Conservation (phyloP, 2,888 invertebrate species). For the Aphidoletes aphidimyza region DNA sequence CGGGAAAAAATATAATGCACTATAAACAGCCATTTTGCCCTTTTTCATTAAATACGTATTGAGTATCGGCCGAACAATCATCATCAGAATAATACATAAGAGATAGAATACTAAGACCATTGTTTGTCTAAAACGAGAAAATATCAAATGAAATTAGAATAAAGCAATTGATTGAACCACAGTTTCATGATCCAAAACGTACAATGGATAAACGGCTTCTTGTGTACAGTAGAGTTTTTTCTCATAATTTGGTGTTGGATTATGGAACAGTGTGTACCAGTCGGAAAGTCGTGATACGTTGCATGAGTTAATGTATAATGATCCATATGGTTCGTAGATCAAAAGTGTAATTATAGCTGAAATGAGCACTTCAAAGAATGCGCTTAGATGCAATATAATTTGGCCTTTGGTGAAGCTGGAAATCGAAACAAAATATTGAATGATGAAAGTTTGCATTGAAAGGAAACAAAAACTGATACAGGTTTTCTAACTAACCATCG, state of each 20-base stretch:
- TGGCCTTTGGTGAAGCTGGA: constrained; percentile 79
- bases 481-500: constrained; percentile 69
- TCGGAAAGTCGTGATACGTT: constrained; percentile 84
- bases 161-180: neutral
- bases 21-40: constrained; percentile 86
- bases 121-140: constrained; percentile 78
- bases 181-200: constrained; percentile 66
- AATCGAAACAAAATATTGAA: constrained; percentile 56
- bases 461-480: neutral
- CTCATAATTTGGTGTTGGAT: constrained; percentile 93
- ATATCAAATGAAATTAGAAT: neutral
- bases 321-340: constrained; percentile 84
- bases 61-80: constrained; percentile 81
- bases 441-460: constrained; percentile 44
- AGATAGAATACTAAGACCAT: constrained; percentile 92
- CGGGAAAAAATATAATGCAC: constrained; percentile 94
- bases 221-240: constrained; percentile 92
- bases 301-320: constrained; percentile 81
- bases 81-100: constrained; percentile 81
- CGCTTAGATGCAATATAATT: constrained; percentile 81
- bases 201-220: constrained; percentile 98
- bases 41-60: constrained; percentile 74
- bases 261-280: constrained; percentile 96
- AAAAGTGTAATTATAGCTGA: constrained; percentile 83
- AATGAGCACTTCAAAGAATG: constrained; percentile 81